These are phyloP conservation scores for Campylomormyrus tamandua DNA, from an alignment of 2,113 vertebrate genomes.

Conservation along the genomic window DNA sequence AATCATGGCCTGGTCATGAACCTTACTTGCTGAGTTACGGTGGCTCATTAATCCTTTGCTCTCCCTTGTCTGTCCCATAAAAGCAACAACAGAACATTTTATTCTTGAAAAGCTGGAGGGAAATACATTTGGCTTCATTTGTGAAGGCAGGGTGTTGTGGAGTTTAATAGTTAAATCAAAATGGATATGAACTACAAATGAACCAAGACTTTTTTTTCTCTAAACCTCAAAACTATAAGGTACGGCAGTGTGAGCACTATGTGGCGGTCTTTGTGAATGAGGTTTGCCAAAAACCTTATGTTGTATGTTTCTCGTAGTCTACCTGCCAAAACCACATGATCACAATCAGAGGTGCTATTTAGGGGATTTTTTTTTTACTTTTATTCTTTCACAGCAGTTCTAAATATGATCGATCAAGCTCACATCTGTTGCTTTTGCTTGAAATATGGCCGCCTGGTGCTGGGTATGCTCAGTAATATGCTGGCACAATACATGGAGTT, in stretches of 20 bases:
- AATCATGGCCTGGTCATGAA: not conserved
- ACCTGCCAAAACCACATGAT: slow-evolving; percentile 55
- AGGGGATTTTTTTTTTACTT: not conserved
- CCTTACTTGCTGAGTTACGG: not conserved
- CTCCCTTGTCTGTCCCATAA: not conserved
- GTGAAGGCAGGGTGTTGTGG: not conserved
- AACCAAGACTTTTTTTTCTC: not conserved
- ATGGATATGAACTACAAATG: not conserved
- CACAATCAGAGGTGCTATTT: slow-evolving; percentile 34
- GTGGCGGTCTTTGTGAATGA: slow-evolving; percentile 24
- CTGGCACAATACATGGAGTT: not conserved
- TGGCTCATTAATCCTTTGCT: not conserved
- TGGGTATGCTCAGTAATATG: not conserved
- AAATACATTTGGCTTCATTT: not conserved
- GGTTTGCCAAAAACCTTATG: slow-evolving; percentile 36
- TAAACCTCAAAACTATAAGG: not conserved
- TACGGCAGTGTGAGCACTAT: not conserved
- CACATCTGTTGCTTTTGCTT: not conserved
- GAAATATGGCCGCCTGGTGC: slow-evolving; percentile 24
- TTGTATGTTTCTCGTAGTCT: slow-evolving; percentile 42
- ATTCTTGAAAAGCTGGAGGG: not conserved
- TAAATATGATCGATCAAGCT: not conserved
- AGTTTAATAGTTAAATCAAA: not conserved
- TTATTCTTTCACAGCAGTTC: not conserved
- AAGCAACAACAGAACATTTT: not conserved